Base-by-base conservation (phyloP, 1,140 invertebrate species). In the Marisa cornuarietis region DNA sequence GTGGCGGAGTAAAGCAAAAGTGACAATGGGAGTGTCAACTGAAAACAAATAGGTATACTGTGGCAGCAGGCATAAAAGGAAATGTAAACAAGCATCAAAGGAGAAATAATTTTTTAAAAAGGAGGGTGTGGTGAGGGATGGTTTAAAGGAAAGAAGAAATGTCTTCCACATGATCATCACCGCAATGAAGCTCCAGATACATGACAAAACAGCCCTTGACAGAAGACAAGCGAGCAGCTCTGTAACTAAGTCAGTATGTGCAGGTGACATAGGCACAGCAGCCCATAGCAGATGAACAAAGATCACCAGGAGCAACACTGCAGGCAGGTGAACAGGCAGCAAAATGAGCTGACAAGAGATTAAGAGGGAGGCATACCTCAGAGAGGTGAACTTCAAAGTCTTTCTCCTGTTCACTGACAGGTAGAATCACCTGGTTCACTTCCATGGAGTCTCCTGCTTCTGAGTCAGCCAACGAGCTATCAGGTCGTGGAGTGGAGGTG, bases 361-460 rank as follows among this genome's bases (percentile, higher is more conserved):
- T 14, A 22, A 69, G 31, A 42, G 69, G 51, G 31, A 62, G 52
- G 61, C 79, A 79, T 83, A 88, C 85, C 85, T 88, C 85, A 4
- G 83, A 77, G 71, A 85, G 79, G 62, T 83, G 83, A 62, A 86
- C 85, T 82, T 88, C 85, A 86, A 88, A 87, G 77, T 88, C 87
- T 74, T 85, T 85, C 72, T 86, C 81, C 74, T 65, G 74, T 77
- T 85, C 81, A 22, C 71, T 80, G 68, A 63, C 80, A 75, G 79
- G 81, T 24, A 54, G 63, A 63, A 68, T 77, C 76, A 77, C 76
- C 63, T 77, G 72, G 81, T 76, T 75, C 80, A 77, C 24, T 78
- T 81, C 81, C 81, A 76, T 79, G 18, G 83, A 81, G 71, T 85
- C 83, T 20, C 79, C 82, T 24, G 83, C 81, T 72, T 88, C 85